Conservation (phyloP, 2,888 invertebrate genomes). For the Hermaeophaga mercurialis region DNA sequence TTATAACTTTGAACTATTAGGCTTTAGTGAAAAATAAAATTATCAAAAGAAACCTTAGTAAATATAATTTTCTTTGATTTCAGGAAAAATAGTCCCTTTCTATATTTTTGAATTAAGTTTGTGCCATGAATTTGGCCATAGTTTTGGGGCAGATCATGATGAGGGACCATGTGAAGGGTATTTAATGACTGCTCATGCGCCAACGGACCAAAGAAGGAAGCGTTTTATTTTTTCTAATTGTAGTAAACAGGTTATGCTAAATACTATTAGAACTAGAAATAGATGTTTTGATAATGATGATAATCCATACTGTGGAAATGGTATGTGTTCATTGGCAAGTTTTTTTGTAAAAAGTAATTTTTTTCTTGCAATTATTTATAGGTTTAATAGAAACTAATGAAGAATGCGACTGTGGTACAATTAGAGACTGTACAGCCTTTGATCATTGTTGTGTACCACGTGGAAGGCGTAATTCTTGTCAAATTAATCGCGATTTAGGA, state of each 20-base stretch:
- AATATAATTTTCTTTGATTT: constrained; percentile 3
- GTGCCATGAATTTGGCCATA: constrained; percentile 57
- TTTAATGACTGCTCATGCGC: constrained; percentile 61
- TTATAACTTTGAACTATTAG: too few relatives aligned
- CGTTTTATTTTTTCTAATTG: constrained; percentile 60
- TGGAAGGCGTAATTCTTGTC: constrained; percentile 58
- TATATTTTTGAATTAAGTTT: constrained; percentile 53
- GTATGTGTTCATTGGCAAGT: too few relatives aligned
- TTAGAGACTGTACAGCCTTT: constrained; percentile 57
- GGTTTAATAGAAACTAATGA: constrained; percentile 71
- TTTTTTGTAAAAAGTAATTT: too few relatives aligned
- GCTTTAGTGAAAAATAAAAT: not conserved
- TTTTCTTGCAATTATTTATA: constrained; percentile 37
- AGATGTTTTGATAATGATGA: constrained; percentile 59
- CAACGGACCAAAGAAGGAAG: constrained; percentile 48
- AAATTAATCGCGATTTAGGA: constrained; percentile 52
- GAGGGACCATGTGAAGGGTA: constrained; percentile 56
- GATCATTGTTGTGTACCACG: constrained; percentile 63
- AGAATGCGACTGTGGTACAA: constrained; percentile 72
- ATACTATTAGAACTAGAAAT: constrained; percentile 60
- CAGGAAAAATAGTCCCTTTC: constrained; percentile 53
- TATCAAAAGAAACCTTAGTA: not conserved
- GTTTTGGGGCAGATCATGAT: constrained; percentile 64
- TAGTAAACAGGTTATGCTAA: constrained; percentile 59
- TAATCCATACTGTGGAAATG: constrained; percentile 62